Base-by-base conservation (phyloP, 1,140 invertebrate species). In the Drosophila leontia region DNA sequence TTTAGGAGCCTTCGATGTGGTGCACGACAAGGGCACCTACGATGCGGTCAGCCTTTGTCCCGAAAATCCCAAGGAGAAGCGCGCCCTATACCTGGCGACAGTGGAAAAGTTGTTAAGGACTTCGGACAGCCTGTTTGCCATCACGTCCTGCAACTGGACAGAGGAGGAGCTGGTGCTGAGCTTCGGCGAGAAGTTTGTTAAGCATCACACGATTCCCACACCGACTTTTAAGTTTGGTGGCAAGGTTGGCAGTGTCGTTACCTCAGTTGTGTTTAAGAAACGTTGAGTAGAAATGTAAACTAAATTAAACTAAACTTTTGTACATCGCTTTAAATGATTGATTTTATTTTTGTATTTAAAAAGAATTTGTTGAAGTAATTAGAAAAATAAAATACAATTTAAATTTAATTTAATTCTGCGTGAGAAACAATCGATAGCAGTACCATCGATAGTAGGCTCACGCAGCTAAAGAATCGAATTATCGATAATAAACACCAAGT, bases 141-240 rank as follows among this genome's bases (percentile, higher is more conserved):
- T 99, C 62, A 98, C 98, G 2, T 98, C 98, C 0, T 99, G 98
- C 93, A 99, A 99, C 92, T 99, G 98, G 97, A 99, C 98, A 0
- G 95, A 96, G 83, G 94, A 95, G 2, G 98, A 99, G 93, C 91
- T 99, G 29, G 68, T 95, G 8, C 91, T 93, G 5, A 96, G 97
- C 79, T 98, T 98, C 92, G 86, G 93, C 23, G 91, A 93, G 60
- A 95, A 94, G 88, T 96, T 98, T 87, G 82, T 93, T 5, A 82
- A 96, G 1, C 78, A 94, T 59, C 92, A 94, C 34, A 93, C 95
- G 7, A 95, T 98, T 82, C 96, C 96, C 37, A 96, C 96, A 8
- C 96, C 97, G 7, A 95, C 95, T 37, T 97, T 98, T 91, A 95
- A 95, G 78, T 98, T 98, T 94, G 97, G 97, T 44, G 97, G 97